Evolutionary conservation across 2,113 vertebrate genomes (phyloP).

Genomic region (Australoheros scitulus): DNA sequence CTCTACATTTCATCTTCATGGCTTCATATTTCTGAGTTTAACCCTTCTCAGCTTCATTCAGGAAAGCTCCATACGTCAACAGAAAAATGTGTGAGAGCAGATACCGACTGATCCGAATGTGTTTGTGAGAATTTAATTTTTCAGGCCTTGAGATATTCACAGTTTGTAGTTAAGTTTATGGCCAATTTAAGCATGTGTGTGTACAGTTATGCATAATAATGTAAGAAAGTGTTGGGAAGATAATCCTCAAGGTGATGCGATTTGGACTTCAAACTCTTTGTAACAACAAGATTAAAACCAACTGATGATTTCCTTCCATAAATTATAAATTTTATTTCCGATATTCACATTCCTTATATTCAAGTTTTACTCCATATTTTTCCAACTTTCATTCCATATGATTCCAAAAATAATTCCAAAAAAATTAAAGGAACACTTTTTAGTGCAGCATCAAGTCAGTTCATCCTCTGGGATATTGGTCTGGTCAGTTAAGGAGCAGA

Average conservation of each 20-base stretch:
- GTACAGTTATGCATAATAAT: background rate
- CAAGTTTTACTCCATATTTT: background rate
- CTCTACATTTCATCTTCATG: slow-evolving; percentile 13
- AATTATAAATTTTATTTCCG: background rate
- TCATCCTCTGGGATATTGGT: no score
- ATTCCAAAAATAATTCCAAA: no score
- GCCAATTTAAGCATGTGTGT: background rate
- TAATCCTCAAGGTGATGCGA: background rate
- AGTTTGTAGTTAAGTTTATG: background rate
- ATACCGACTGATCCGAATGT: background rate
- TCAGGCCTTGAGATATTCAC: background rate
- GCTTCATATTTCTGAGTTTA: slow-evolving; percentile 14
- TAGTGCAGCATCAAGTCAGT: no score
- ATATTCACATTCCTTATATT: background rate
- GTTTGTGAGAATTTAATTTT: background rate
- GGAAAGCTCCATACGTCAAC: background rate
- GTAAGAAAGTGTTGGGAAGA: background rate
- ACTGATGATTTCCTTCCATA: background rate
- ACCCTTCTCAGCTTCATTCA: background rate
- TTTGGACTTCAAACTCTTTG: background rate
- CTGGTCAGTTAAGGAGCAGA: no score
- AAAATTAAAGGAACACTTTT: no score
- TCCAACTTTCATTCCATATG: background rate
- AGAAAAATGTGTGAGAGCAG: background rate
- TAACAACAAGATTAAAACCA: background rate